phyloP scores from a whole-genome alignment of 1,140 invertebrate genomes.

The Rhizoglyphus robini region DNA sequence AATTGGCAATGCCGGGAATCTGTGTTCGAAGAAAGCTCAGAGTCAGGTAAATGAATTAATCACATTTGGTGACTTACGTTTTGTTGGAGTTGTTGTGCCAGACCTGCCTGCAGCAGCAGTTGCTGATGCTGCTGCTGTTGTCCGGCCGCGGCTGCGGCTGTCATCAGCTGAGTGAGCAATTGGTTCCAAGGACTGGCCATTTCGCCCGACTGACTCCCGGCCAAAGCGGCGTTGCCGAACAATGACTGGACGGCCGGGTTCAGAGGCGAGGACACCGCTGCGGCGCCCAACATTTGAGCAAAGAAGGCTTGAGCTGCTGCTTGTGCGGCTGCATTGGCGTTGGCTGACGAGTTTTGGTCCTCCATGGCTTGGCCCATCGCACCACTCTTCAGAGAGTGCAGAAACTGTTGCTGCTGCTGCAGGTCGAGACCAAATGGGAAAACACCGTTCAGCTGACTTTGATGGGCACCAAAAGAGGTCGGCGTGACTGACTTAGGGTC shows the following conservation, averaged over 20 bases:
- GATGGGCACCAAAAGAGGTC: background rate
- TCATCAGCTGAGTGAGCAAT: background rate
- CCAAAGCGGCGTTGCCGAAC: background rate
- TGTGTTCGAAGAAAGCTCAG: too few species aligned
- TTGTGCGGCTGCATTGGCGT: background rate
- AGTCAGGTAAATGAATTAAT: too few species aligned
- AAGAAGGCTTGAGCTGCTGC: conserved; percentile 2
- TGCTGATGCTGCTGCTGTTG: conserved; percentile 11
- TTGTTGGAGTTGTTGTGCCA: conserved; percentile 14
- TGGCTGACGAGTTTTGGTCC: background rate
- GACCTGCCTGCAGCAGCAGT: background rate
- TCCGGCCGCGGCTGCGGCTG: background rate
- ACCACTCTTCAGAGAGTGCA: background rate
- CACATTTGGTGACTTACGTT: too few species aligned
- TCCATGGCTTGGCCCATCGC: background rate
- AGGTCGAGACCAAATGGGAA: background rate
- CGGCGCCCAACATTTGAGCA: conserved; percentile 1
- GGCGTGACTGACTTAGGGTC: background rate
- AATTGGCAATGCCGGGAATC: background rate
- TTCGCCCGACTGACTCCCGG: background rate
- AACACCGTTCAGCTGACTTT: background rate
- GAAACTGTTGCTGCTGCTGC: background rate
- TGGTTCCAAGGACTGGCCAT: background rate
- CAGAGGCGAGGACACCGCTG: background rate
- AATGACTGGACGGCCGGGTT: background rate